phyloP scores from a whole-genome alignment of 2,113 vertebrate species.

The Noctilio leporinus region DNA sequence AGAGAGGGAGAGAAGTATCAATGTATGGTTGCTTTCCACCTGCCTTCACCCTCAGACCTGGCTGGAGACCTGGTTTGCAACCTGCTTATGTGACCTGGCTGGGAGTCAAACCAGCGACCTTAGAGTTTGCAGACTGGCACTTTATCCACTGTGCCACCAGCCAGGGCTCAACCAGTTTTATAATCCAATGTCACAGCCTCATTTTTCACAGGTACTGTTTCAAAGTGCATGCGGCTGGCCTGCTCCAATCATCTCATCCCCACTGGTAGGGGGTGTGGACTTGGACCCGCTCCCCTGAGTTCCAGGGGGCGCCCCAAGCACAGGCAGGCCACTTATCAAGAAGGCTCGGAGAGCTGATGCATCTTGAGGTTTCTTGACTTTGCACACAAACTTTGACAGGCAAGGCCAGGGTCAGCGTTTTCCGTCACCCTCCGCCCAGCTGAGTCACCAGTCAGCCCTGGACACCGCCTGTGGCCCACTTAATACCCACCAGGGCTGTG shows the following conservation, averaged over 20 bases:
- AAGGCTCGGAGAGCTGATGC: background rate
- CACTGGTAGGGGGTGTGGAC: background rate
- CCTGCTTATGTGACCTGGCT: too few species aligned
- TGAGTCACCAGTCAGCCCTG: background rate
- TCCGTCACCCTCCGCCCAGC: background rate
- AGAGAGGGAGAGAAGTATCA: too few species aligned
- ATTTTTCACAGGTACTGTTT: background rate
- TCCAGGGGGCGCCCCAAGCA: background rate
- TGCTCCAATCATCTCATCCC: background rate
- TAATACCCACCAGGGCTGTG: accelerated
- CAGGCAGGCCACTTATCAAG: background rate
- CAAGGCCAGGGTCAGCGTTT: too few species aligned
- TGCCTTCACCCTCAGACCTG: too few species aligned
- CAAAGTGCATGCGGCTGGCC: background rate
- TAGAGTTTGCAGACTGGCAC: too few species aligned
- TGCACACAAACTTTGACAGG: accelerated
- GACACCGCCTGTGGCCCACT: accelerated
- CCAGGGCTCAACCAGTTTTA: too few species aligned
- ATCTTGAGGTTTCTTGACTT: background rate
- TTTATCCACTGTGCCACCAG: too few species aligned
- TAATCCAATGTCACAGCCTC: background rate
- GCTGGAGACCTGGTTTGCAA: too few species aligned
- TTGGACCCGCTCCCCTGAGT: accelerated
- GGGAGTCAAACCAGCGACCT: too few species aligned
- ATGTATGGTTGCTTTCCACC: too few species aligned